Conservation (phyloP, 1,140 invertebrate species). For the Pararge aegeria region DNA sequence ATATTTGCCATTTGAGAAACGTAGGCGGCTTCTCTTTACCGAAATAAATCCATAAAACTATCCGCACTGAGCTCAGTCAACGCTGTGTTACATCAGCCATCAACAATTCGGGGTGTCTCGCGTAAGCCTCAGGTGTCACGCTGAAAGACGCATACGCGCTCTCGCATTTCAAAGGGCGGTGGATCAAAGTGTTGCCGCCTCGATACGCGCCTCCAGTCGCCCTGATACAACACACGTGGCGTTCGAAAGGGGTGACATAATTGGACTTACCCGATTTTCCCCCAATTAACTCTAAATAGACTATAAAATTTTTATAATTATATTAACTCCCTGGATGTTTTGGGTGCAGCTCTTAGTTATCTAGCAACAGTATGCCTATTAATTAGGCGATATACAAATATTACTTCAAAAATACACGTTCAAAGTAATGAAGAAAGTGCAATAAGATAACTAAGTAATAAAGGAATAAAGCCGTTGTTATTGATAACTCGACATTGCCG, state of each 20-base stretch:
- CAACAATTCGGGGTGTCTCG: conserved; percentile 24
- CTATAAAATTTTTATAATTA: conserved; percentile 15
- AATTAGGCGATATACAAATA: no score
- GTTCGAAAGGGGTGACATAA: conserved; percentile 33
- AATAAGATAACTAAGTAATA: no score
- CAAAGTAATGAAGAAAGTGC: no score
- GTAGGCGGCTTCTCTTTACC: no score
- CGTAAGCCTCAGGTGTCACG: conserved; percentile 29
- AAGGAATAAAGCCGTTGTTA: no score
- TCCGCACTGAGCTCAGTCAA: conserved; percentile 13
- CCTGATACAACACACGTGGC: conserved; percentile 29
- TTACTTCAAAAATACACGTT: no score
- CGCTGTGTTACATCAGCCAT: conserved; percentile 23
- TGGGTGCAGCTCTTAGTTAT: no score
- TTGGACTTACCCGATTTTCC: conserved; percentile 34
- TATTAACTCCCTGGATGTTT: no score
- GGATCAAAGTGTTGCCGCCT: conserved; percentile 27
- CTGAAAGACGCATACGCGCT: conserved; percentile 24
- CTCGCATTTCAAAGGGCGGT: conserved; percentile 35
- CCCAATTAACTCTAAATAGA: conserved; percentile 34
- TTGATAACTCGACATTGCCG: no score
- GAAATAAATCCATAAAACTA: no score
- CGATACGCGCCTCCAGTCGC: conserved; percentile 19
- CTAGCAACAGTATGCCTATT: no score
- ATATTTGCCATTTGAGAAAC: no score